A percentile compares a stretch with the other conserved stretches of the same genome.
Conservation (phyloP, 92 coral and sea anemone genomes). For the Phenganax marumi region DNA sequence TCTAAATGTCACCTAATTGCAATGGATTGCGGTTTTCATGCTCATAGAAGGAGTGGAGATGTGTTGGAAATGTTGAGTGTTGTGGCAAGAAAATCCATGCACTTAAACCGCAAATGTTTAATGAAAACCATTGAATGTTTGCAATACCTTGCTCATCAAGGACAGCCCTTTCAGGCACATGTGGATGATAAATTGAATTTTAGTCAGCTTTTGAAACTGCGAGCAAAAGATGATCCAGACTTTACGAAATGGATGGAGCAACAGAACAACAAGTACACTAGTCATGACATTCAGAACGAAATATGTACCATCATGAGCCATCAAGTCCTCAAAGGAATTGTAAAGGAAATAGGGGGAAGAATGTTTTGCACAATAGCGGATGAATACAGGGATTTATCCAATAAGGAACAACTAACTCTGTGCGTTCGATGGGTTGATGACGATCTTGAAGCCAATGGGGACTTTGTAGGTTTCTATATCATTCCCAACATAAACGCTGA, state of each 20-base stretch:
- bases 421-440: conserved; percentile 49
- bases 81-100: conserved; percentile 28
- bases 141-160: conserved; percentile 52
- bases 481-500: conserved; percentile 38
- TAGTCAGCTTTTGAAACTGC: conserved; percentile 45
- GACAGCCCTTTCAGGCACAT: conserved; percentile 35
- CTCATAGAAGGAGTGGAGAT: conserved; percentile 39
- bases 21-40: conserved; percentile 41
- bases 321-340: conserved; percentile 32
- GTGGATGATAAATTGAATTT: conserved; percentile 36
- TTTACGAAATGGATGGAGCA: conserved; percentile 23
- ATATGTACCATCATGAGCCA: conserved; percentile 32
- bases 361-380: too few relatives aligned
- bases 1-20: conserved; percentile 51
- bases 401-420: conserved; percentile 51
- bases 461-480: conserved; percentile 51
- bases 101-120: conserved; percentile 52
- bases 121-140: conserved; percentile 52
- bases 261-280: conserved; percentile 16
- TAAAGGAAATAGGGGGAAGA: conserved; percentile 25
- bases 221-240: conserved; percentile 41
- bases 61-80: conserved; percentile 29
- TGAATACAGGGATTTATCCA: conserved; percentile 18
- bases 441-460: conserved; percentile 24
- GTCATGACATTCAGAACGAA: conserved; percentile 41